Base-by-base conservation (phyloP, 2,797 vertebrate genomes). In the Rhinogobio ventralis region DNA sequence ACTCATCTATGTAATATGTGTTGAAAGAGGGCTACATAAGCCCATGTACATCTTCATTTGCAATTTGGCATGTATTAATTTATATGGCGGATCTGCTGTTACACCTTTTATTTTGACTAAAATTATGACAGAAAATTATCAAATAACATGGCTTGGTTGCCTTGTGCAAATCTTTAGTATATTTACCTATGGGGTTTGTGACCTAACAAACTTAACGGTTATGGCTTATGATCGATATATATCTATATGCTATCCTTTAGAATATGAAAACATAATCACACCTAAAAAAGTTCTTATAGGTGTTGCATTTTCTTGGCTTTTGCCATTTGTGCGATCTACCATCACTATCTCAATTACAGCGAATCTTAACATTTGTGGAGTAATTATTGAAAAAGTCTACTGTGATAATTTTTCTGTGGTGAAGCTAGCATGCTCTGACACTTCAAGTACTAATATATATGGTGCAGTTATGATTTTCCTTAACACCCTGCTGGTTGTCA, bases 11-110 rank as follows among this genome's bases (percentile, higher is more conserved):
- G 5, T 91, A 1, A 91, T 92, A 84, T 90, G 15, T 62, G 0
- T 85, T 33, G 88, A 89, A 62, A 90, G 88, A 33, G 85, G 79
- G 17, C 82, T 93, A 15, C 91, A 93, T 84, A 91, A 93, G 42
- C 93, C 92, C 8, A 94, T 93, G 92, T 93, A 91, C 87, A 42
- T 92, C 25, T 93, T 93, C 19, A 88, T 93, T 66, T 89, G 89
- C 84, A 92, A 87, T 84, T 87, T 93, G 89, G 92, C 85, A 77
- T 68, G 89, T 0, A 92, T 90, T 87, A 90, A 92, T 72, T 89
- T 93, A 81, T 57, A 83, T 72, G 93, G 92, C 0, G 89, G 90
- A 42, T 46, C 87, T 81, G 68, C 76, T 75, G 11, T 90, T 25
- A 76, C 74, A 49, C 87, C 88, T 75, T 81, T 79, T 49, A 57